These are phyloP conservation scores for Labrus mixtus DNA, from an alignment of 2,113 vertebrate species.

Conservation along the genomic window DNA sequence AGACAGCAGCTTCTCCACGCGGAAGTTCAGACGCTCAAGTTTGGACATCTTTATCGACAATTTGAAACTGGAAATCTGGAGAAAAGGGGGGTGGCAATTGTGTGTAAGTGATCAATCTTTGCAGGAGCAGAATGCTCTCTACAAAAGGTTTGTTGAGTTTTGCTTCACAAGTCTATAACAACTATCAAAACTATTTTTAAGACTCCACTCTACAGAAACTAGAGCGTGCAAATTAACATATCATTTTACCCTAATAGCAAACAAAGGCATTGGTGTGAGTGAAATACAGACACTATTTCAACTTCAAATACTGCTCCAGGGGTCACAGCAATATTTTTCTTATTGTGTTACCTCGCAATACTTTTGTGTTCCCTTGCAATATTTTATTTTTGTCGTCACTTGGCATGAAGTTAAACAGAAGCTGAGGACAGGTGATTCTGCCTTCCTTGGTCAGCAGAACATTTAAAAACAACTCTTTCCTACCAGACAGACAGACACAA, in stretches of 20 bases:
- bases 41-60: slow-evolving; percentile 60
- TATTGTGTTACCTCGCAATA: too few species aligned
- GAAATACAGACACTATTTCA: neutral
- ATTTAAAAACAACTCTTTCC: too few species aligned
- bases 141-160: neutral
- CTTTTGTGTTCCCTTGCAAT: too few species aligned
- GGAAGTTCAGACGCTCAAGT: slow-evolving; percentile 68
- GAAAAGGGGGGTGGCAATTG: neutral
- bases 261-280: neutral
- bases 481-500: too few species aligned
- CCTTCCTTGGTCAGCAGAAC: too few species aligned
- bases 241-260: neutral
- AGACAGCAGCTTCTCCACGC: slow-evolving; percentile 75
- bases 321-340: too few species aligned
- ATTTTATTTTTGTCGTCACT: too few species aligned
- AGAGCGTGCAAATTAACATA: neutral
- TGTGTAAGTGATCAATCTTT: neutral
- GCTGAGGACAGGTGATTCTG: too few species aligned
- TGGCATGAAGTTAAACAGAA: too few species aligned
- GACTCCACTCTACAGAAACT: neutral
- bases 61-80: neutral
- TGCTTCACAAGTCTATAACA: neutral
- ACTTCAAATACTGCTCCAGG: neutral
- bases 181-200: neutral
- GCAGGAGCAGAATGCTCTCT: neutral